Percentiles rank a stretch among this genome's conserved stretches.
Conservation (phyloP, 2,888 invertebrate species). For the Diarsia rubi region DNA sequence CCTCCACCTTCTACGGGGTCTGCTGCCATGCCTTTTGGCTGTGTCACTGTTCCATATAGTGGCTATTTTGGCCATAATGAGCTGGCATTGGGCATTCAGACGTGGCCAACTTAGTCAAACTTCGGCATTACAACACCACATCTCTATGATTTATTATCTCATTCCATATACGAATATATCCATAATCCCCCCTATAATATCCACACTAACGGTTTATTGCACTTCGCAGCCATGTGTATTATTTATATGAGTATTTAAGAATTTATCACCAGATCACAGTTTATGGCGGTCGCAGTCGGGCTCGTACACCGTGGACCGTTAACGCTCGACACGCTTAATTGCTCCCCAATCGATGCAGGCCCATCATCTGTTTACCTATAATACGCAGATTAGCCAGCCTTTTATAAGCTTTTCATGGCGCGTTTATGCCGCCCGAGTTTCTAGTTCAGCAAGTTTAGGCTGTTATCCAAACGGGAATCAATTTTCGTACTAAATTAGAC, state of each 20-base stretch:
- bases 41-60: neutral
- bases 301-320: conserved; percentile 54
- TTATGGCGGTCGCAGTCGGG: conserved; percentile 66
- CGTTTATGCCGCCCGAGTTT: conserved; percentile 34
- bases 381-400: conserved; percentile 56
- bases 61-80: neutral
- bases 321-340: conserved; percentile 67
- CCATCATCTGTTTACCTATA: conserved; percentile 61
- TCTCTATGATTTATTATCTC: conserved; percentile 24
- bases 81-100: neutral
- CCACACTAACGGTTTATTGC: conserved; percentile 59
- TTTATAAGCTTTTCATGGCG: conserved; percentile 48
- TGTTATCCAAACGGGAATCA: neutral
- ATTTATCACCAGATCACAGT: conserved; percentile 64
- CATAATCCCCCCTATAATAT: conserved; percentile 49
- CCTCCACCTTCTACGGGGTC: neutral
- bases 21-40: neutral
- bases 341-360: conserved; percentile 63
- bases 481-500: conserved; percentile 13
- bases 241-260: conserved; percentile 64
- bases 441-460: conserved; percentile 20
- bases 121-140: conserved; percentile 7
- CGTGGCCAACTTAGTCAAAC: neutral
- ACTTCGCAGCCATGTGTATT: conserved; percentile 56
- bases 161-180: conserved; percentile 35